Conservation (phyloP, 2,113 vertebrate genomes). For the Isurus oxyrinchus region DNA sequence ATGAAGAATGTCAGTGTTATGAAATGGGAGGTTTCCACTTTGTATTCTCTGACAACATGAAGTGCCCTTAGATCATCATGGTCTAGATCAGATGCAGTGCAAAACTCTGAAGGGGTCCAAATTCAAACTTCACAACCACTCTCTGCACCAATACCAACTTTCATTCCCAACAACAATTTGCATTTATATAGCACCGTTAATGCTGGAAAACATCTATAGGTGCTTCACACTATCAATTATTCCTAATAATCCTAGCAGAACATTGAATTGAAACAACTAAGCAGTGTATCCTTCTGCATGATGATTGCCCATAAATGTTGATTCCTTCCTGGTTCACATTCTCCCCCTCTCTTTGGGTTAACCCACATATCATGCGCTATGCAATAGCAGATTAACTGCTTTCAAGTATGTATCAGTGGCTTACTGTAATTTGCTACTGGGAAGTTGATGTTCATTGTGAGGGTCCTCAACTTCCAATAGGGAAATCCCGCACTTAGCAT, state of each 20-base stretch:
- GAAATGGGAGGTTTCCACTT: background rate
- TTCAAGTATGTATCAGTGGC: background rate
- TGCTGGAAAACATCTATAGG: background rate
- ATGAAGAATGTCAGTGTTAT: background rate
- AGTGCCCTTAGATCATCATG: background rate
- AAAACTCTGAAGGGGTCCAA: background rate
- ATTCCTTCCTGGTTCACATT: background rate
- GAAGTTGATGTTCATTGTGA: background rate
- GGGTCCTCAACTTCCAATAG: background rate
- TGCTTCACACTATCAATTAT: background rate
- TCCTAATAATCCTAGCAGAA: background rate
- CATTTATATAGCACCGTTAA: background rate
- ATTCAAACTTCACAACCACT: background rate
- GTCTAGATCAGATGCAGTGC: background rate
- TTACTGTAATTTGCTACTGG: background rate
- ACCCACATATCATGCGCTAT: background rate
- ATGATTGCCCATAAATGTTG: background rate
- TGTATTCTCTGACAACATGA: background rate
- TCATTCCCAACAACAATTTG: background rate
- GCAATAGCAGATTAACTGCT: background rate
- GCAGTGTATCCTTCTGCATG: background rate
- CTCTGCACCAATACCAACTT: constrained; percentile 2
- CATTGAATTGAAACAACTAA: background rate
- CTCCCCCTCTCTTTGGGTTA: background rate
- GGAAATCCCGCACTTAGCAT: background rate